These are phyloP conservation scores for Dermatophagoides farinae DNA, from an alignment of 1,140 invertebrate species.

Conservation along the genomic window DNA sequence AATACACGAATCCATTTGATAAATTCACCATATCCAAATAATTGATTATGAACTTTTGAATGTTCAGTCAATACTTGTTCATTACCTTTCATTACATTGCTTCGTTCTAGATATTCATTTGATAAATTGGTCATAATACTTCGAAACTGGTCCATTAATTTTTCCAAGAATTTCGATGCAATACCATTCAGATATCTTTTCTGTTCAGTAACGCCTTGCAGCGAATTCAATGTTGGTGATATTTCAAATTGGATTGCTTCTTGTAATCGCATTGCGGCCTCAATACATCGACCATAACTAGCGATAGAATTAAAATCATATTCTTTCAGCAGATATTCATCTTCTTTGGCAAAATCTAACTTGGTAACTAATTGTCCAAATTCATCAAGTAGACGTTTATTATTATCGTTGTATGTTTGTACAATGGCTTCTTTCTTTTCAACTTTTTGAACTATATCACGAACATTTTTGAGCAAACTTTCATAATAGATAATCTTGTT, in stretches of 20 bases:
- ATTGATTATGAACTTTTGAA: conserved; percentile 52
- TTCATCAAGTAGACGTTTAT: conserved; percentile 50
- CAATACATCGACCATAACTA: conserved; percentile 33
- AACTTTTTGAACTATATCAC: conserved; percentile 67
- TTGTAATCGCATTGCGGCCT: conserved; percentile 55
- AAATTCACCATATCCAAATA: conserved; percentile 60
- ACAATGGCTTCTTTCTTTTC: conserved; percentile 76
- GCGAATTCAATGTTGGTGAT: conserved; percentile 34
- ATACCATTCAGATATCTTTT: conserved; percentile 60
- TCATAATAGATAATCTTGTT: conserved; percentile 14
- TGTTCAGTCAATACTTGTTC: conserved; percentile 53
- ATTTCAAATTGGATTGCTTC: conserved; percentile 49
- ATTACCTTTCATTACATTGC: conserved; percentile 24
- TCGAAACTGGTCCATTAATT: conserved; percentile 63
- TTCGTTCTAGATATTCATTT: conserved; percentile 40
- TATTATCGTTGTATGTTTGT: conserved; percentile 63
- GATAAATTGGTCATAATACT: conserved; percentile 81
- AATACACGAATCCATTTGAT: conserved; percentile 74
- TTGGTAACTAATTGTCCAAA: conserved; percentile 54
- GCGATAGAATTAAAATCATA: conserved; percentile 48
- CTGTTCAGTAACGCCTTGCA: conserved; percentile 69
- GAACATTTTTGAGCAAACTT: conserved; percentile 37
- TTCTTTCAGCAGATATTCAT: conserved; percentile 45
- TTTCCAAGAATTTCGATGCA: conserved; percentile 58
- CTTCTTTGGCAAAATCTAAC: conserved; percentile 46